phyloP scores from a whole-genome alignment of 2,113 vertebrate species.

The Athene cunicularia region DNA sequence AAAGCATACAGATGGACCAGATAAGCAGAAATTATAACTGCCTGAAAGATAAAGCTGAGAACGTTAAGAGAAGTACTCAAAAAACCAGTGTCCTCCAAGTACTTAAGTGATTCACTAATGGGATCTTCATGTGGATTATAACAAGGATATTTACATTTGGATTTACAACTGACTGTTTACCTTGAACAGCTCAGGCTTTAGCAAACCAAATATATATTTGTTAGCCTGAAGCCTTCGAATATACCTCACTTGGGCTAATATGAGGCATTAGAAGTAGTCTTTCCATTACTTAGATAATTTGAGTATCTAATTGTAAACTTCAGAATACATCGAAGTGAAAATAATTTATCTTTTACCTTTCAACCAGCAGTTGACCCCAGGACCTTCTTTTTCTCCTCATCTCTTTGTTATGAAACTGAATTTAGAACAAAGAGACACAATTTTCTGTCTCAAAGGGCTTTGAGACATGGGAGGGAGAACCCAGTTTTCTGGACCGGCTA shows the following conservation, averaged over 20 bases:
- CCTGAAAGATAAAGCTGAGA: neutral
- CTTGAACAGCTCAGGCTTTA: neutral
- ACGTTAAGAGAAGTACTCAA: neutral
- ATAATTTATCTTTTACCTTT: neutral
- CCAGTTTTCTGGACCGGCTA: neutral
- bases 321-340: neutral
- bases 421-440: neutral
- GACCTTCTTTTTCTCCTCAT: neutral
- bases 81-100: neutral
- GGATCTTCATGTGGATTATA: neutral
- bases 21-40: neutral
- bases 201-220: neutral
- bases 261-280: neutral
- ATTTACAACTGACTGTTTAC: neutral
- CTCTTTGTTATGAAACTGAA: neutral
- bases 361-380: neutral
- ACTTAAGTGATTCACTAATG: neutral
- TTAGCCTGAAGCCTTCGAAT: neutral
- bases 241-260: neutral
- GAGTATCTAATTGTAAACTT: neutral
- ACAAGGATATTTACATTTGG: neutral
- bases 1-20: neutral
- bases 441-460: neutral
- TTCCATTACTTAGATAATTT: neutral
- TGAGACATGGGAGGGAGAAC: neutral